These are phyloP conservation scores for Erpetoichthys calabaricus DNA, from an alignment of 2,797 vertebrate genomes.

Conservation along the genomic window DNA sequence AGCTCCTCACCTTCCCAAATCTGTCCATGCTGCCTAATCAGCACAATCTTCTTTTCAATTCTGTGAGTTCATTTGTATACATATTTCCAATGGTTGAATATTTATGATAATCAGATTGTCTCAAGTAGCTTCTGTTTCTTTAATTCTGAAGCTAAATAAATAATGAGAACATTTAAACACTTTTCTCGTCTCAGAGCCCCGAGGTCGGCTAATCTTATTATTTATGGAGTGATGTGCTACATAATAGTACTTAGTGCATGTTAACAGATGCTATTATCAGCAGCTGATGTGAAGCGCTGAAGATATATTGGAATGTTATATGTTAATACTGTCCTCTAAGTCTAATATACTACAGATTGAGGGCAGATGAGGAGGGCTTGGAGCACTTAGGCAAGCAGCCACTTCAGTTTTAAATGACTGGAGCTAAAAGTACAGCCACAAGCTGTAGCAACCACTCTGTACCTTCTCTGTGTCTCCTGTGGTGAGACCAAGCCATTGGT, in stretches of 20 bases:
- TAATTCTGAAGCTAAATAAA: constrained; percentile 97
- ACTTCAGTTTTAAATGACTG: constrained; percentile 77
- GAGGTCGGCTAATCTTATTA: constrained; percentile 99
- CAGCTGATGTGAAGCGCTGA: constrained; percentile 71
- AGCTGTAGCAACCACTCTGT: constrained; percentile 48
- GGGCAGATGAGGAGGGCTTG: constrained; percentile 62
- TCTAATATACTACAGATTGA: constrained; percentile 72
- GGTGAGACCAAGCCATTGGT: no score
- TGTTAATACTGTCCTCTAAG: constrained; percentile 72
- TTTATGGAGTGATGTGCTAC: constrained; percentile 99
- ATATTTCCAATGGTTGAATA: constrained; percentile 43
- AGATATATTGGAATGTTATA: constrained; percentile 92
- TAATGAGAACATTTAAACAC: constrained; percentile 98
- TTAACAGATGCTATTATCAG: constrained; percentile 99
- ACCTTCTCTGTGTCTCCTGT: constrained; percentile 18
- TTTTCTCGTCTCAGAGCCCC: constrained; percentile 80
- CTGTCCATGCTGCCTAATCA: no score
- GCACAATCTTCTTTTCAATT: no score
- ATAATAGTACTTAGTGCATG: constrained; percentile 98
- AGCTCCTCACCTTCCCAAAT: no score
- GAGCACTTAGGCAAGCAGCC: constrained; percentile 75
- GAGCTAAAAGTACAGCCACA: constrained; percentile 57
- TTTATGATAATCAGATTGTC: constrained; percentile 77
- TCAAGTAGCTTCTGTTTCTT: constrained; percentile 79
- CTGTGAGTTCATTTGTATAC: no score